Evolutionary conservation across 2,113 vertebrate species (phyloP).

Genomic region (Machaerirhynchus nigripectus): DNA sequence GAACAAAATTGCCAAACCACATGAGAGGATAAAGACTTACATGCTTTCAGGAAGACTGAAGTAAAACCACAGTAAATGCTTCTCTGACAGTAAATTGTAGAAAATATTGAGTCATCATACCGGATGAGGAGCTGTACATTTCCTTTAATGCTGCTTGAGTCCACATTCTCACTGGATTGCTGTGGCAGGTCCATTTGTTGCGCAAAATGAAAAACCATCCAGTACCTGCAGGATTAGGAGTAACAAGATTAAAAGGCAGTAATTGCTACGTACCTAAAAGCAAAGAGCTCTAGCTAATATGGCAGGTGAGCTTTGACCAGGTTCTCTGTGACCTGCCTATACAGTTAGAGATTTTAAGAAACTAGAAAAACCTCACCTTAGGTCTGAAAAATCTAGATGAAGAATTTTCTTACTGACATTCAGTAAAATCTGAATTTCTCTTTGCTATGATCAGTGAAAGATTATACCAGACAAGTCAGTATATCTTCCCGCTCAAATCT

Average conservation of each 20-base stretch:
- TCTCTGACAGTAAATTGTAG: background rate
- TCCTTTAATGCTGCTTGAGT: background rate
- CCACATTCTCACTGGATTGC: background rate
- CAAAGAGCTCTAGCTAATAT: background rate
- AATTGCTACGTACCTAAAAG: background rate
- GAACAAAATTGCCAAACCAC: background rate
- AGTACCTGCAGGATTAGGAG: background rate
- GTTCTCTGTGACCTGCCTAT: background rate
- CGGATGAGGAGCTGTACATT: background rate
- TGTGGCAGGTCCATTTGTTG: background rate
- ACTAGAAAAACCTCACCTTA: background rate
- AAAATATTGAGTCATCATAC: background rate
- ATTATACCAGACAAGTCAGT: background rate
- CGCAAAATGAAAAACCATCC: background rate
- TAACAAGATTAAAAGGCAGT: background rate
- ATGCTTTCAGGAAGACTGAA: background rate
- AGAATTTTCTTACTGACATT: background rate
- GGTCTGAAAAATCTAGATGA: background rate
- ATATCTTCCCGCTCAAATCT: background rate
- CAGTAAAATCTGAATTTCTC: background rate
- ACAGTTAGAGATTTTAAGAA: background rate
- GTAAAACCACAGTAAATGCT: background rate
- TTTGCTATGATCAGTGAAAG: background rate
- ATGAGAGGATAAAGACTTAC: background rate
- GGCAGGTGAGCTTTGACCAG: fast-evolving